Percentiles rank a stretch among this genome's conserved stretches.
Evolutionary conservation across 1,140 invertebrate genomes (phyloP).

Genomic region (Mycetomoellerius zeteki): DNA sequence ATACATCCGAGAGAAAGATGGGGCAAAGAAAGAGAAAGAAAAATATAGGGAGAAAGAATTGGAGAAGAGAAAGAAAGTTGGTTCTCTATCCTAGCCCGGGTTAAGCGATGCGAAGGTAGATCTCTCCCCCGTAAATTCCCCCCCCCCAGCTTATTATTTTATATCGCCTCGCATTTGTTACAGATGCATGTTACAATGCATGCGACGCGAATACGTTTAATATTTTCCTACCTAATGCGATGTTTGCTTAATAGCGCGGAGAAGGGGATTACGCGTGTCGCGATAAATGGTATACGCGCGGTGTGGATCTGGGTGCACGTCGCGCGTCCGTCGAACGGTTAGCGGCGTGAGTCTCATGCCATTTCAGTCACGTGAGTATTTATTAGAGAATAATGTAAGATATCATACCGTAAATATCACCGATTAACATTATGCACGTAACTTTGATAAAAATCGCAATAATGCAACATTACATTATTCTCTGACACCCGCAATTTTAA

Average conservation of each 20-base stretch:
- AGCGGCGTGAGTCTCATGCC: neutral
- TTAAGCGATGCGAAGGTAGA: conserved; percentile 56
- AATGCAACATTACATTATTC: neutral
- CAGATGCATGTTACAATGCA: conserved; percentile 65
- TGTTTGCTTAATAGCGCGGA: conserved; percentile 82
- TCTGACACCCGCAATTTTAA: neutral
- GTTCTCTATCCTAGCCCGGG: conserved; percentile 57
- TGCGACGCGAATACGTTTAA: conserved; percentile 65
- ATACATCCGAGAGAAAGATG: conserved; percentile 44
- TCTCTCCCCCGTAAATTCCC: conserved; percentile 39
- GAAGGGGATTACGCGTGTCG: conserved; percentile 77
- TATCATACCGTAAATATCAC: neutral
- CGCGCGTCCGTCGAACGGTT: neutral
- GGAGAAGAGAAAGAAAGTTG: conserved; percentile 35
- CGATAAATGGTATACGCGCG: conserved; percentile 57
- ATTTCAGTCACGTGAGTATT: neutral
- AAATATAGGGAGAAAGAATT: neutral
- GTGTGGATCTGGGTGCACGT: neutral
- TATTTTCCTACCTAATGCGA: conserved; percentile 75
- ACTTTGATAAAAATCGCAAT: neutral
- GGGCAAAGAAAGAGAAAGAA: neutral
- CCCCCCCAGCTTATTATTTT: conserved; percentile 86
- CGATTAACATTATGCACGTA: neutral
- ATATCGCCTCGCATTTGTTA: conserved; percentile 84
- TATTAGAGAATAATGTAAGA: neutral